phyloP scores from a whole-genome alignment of 2,888 invertebrate species.

The Pherbina coryleti region DNA sequence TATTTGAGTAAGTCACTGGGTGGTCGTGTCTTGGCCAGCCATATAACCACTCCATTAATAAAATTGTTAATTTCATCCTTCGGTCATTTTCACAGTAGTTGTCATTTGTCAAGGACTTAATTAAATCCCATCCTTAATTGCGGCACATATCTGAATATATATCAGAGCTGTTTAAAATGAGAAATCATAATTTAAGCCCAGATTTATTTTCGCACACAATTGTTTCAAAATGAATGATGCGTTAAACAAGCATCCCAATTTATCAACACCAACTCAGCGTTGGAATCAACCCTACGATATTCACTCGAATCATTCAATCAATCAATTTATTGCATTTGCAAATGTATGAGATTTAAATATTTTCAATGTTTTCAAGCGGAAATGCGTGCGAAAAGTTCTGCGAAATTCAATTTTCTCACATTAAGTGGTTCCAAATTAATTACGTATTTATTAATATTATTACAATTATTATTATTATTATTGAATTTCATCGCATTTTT shows the following conservation, averaged over 20 bases:
- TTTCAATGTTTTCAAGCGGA: not conserved
- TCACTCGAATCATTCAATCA: not conserved
- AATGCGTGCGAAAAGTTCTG: not conserved
- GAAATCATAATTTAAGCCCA: too few species aligned
- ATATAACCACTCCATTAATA: not conserved
- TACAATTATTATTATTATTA: not conserved
- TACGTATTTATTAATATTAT: not conserved
- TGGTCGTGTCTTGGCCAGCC: too few species aligned
- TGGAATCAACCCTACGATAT: not conserved
- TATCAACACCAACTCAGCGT: too few species aligned
- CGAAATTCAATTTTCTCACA: not conserved
- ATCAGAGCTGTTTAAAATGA: too few species aligned
- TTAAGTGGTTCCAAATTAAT: not conserved
- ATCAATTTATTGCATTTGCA: conserved; percentile 2
- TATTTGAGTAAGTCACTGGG: too few species aligned
- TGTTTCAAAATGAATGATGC: too few species aligned
- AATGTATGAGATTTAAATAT: conserved; percentile 22
- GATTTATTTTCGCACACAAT: too few species aligned
- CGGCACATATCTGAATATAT: not conserved
- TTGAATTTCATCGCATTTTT: not conserved
- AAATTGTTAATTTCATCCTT: not conserved
- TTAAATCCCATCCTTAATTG: not conserved
- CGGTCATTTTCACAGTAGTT: not conserved
- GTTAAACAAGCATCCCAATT: too few species aligned
- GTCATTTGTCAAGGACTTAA: not conserved